Base-by-base conservation (phyloP, 2,888 invertebrate genomes). In the Dione vanillae region DNA sequence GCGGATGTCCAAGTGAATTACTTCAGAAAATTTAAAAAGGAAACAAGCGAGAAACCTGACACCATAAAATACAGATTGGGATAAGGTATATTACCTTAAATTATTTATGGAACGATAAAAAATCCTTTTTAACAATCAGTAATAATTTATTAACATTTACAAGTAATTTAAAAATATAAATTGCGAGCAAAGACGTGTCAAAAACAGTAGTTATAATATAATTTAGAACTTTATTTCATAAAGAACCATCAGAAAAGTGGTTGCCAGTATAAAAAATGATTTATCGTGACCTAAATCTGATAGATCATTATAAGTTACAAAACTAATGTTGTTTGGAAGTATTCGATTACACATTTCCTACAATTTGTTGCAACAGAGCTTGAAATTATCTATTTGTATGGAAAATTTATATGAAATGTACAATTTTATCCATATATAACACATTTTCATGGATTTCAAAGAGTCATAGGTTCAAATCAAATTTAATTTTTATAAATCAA, bases 251-350 rank as follows among this genome's bases (percentile, higher is more conserved):
- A 27, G 43, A 43, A 59, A 41, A 27, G 20, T 35, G 6, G 35
- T 47, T 16, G 8, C 11, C 11, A n/a, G 11, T 45, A 16, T 47
- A 62, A 35, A 47, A 62, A 14, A 49, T 49, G n/a, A 27, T 52
- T 54, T 65, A 71, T 69, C 69, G 52, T n/a, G 45, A 65, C 65
- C 69, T 65, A 69, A 69, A 71, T 71, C 65, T 69, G 19, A 1
- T 27, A 54, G 12, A 14, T 41, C 47, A 37, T 56, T 56, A 67
- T 16, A 37, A 20, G 19, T 59, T 67, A 19, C 67, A 47, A 20
- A 58, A 67, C 10, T n/a, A 11, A 35, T 49, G 11, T 19, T 20
- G 49, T 58, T 19, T 59, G 41, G 59, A 67, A 45, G 59, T 41
- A n/a, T 67, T 59, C 40, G 49, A 67, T 67, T 67, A n/a, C 67